Evolutionary conservation across 2,113 vertebrate species (phyloP), one percentile per base, ranked within the genome.

Genomic region (Oncorhynchus tshawytscha): DNA sequence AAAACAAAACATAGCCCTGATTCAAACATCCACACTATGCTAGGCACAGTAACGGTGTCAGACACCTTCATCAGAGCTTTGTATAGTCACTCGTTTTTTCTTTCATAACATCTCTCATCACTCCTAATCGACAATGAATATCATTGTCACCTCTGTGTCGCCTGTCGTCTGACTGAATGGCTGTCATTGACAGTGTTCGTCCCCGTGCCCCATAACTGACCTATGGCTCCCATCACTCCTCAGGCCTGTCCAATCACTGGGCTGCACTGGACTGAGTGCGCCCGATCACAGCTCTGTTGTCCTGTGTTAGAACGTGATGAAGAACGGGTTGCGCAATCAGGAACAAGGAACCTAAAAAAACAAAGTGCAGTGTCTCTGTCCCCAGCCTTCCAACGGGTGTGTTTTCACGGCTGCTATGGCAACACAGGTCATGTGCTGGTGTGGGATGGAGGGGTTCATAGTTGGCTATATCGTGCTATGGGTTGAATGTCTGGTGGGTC

Each of bases 281-380:
- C 24, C 39, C 8, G 29, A 31, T 74, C 29, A 48, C 2, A 74
- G 59, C 29, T 27, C 69, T 18, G 4, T n/a, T 66, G 5, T 59
- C 54, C 9, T 25, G 16, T 72, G 1, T 57, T 49, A 18, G 69
- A 25, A 29, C 12, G 9, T 70, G 7, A 18, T 13, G 20, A 68
- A 70, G 64, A 48, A 12, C 1, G 24, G 22, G 34, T 6, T 34
- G 1, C 34, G n/a, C 65, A 16, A 67, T 67, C 65, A 29, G 27
- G 13, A 65, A 25, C 22, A 24, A 69, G 51, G 9, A 75, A 74
- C 34, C 34, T 60, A 49, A 84, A 76, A 76, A 73, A 85, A 86
- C 78, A 72, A 91, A 85, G 76, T 65, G 68, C 25, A 67, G 39
- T 1, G 24, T 57, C 60, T 67, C 12, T 8, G 6, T 12, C 24